Conservation (phyloP, 2,113 vertebrate species). For the Motacilla alba region DNA sequence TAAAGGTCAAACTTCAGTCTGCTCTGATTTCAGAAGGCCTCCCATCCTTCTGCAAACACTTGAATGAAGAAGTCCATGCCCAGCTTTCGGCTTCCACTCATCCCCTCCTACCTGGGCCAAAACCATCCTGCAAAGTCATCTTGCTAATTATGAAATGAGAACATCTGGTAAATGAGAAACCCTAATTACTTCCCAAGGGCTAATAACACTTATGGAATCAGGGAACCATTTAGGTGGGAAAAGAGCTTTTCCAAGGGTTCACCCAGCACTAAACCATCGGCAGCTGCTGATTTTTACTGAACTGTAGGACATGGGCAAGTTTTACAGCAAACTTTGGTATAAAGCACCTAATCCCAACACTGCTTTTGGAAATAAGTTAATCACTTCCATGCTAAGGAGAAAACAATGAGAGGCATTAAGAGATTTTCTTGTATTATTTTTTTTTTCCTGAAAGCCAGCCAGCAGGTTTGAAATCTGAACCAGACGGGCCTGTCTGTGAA, state of each 20-base stretch:
- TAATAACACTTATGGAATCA: background rate
- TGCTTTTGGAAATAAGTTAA: background rate
- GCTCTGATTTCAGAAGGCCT: background rate
- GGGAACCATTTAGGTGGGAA: background rate
- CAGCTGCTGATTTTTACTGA: background rate
- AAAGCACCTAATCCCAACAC: background rate
- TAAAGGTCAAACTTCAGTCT: background rate
- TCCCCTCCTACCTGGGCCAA: background rate
- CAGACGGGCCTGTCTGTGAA: background rate
- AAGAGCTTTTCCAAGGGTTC: background rate
- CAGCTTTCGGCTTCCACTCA: background rate
- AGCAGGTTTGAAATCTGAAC: background rate
- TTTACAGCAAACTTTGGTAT: background rate
- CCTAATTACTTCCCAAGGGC: background rate
- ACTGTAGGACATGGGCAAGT: background rate
- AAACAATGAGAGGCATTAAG: conserved; percentile 13
- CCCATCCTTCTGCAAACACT: background rate
- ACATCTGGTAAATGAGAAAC: background rate
- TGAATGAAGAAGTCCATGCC: background rate
- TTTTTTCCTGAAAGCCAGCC: background rate
- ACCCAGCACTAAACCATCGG: background rate
- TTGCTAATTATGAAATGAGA: background rate
- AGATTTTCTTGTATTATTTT: background rate
- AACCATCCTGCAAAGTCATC: background rate
- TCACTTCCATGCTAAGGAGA: conserved; percentile 7